These are phyloP conservation scores for Parazoanthus swiftii DNA, from an alignment of 92 coral and sea anemone species.

Conservation along the genomic window DNA sequence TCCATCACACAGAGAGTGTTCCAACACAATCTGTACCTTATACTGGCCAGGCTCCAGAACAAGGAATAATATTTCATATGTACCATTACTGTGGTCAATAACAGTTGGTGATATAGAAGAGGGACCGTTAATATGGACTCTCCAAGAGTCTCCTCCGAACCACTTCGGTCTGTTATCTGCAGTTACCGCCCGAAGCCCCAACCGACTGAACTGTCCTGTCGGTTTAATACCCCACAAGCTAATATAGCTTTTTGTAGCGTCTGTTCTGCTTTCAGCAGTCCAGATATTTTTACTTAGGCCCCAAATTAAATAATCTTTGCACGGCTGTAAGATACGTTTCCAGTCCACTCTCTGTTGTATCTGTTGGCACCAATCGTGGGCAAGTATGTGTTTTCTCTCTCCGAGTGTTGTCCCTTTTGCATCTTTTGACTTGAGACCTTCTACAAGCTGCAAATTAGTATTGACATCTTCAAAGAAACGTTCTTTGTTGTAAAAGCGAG, in stretches of 20 bases:
- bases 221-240: slow-evolving; percentile 67
- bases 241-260: slow-evolving; percentile 66
- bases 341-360: slow-evolving; percentile 65
- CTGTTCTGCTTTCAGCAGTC: slow-evolving; percentile 56
- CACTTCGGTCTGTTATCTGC: slow-evolving; percentile 59
- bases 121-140: slow-evolving; percentile 74
- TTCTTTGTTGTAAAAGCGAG: neutral
- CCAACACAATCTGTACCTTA: slow-evolving; percentile 57
- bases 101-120: slow-evolving; percentile 79
- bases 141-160: slow-evolving; percentile 90
- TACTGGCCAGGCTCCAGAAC: slow-evolving; percentile 87
- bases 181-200: slow-evolving; percentile 74
- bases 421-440: neutral
- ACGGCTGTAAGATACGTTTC: slow-evolving; percentile 58
- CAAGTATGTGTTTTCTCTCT: neutral
- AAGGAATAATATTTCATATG: slow-evolving; percentile 85
- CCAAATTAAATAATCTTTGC: slow-evolving; percentile 57
- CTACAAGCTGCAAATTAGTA: neutral
- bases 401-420: neutral
- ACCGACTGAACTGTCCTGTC: slow-evolving; percentile 85
- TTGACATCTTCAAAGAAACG: too few species aligned
- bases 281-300: slow-evolving; percentile 47
- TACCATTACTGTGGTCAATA: slow-evolving; percentile 88
- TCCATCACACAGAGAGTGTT: slow-evolving; percentile 88
- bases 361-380: slow-evolving; percentile 75